Evolutionary conservation across 2,113 vertebrate species (phyloP), one percentile per base, ranked within the genome.

Genomic region (Gymnogyps californianus): DNA sequence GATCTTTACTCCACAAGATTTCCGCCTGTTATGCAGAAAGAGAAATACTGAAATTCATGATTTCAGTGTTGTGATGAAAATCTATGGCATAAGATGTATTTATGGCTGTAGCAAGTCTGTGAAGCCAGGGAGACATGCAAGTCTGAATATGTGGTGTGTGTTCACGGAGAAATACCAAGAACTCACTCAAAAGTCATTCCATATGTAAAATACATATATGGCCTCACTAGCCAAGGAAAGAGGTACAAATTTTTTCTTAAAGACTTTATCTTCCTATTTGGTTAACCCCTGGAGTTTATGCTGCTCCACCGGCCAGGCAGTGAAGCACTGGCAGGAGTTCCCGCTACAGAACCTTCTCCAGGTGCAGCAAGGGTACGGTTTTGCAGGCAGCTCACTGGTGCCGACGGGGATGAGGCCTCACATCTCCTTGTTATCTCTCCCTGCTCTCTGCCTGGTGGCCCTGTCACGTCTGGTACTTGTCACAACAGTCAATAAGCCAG

Each of bases 291-390:
- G 22, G 31, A 64, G 21, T 29, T 72, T 34, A 75, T 0, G 0
- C 26, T 8, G 10, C 36, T 29, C 51, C 26, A 2, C 4, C 3
- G 1, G n/a, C 16, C 6, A 0, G 12, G 6, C 55, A 90, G 51
- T 2, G 1, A 87, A 57, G 28, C 7, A 9, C 1, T 78, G 32
- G 38, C 20, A 34, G 36, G 67, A 69, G 51, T 9, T 71, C 20
- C 62, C 25, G 7, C 36, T 31, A 55, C 20, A 59, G 40, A 59
- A 69, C 49, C 20, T 59, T 46, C 38, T 90, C 52, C 72, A 72
- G 44, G 16, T 31, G 9, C 4, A 3, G 40, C 18, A 13, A 47
- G 36, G 40, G 13, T 32, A 28, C 0, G 1, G 7, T 46, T 80
- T 49, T 44, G 31, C 64, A 70, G 64, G 47, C 34, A 81, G 51